Base-by-base conservation (phyloP, 2,888 invertebrate genomes). In the Stenchaetothrips biformis region DNA sequence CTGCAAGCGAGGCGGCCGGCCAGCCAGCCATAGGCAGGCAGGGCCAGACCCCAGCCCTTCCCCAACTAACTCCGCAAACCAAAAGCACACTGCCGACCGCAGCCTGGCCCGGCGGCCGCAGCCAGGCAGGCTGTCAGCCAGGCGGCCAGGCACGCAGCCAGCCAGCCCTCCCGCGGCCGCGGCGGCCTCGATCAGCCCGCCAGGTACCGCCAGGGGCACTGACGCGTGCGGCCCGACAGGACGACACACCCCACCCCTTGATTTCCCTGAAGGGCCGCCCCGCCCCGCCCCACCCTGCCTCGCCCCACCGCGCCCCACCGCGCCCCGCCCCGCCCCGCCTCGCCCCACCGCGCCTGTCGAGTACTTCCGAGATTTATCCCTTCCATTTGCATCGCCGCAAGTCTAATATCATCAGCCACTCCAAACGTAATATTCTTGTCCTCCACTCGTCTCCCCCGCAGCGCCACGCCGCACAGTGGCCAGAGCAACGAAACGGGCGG, bases 191-290 rank as follows among this genome's bases (percentile, higher is more conserved):
- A 9, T 67, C 67, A 21, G 21, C 67, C 21, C 67, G 67, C 67
- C n/a, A 21, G 21, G 21, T 21, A 21, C 67, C 11, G 67, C 25
- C 67, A 25, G 53, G 53, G 37, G 37, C 37, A 37, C 37, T 37
- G 37, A 37, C 37, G 37, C 37, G 37, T 37, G 37, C 37, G 37
- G 37, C 37, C 37, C 37, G 37, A 37, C 37, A 53, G 53, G 53
- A 18, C 53, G 53, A 9, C 16, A 18, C 53, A 18, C 16, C 21
- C 67, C 21, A 11, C 67, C 37, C 37, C 21, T 25, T 74, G 67
- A 74, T 74, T 74, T 74, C 67, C 67, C 67, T 74, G 67, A 74
- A 74, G 67, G 67, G 67, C 25, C 67, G 67, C 67, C 67, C 21
- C 53, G 53, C 16, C 53, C 53, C 4, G 53, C 53, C 53, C 53